A percentile compares a stretch with the other conserved stretches of the same genome.
Conservation (phyloP, 2,113 vertebrate genomes). For the Thryonomys swinderianus region DNA sequence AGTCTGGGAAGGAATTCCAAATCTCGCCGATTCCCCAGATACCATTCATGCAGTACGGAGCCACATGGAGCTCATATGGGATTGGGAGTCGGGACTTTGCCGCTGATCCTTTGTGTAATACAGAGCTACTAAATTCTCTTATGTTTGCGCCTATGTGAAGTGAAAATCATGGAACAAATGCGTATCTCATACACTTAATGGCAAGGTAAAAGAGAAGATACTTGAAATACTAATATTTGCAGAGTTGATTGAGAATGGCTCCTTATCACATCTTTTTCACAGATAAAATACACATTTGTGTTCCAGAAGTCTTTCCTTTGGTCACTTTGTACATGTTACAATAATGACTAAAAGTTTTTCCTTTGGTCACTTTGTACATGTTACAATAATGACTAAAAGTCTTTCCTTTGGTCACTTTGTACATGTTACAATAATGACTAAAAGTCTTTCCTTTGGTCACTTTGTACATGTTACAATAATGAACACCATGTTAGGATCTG, state of each 20-base stretch:
- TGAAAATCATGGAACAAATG: neutral
- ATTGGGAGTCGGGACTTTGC: neutral
- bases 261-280: neutral
- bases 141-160: neutral
- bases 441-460: no score
- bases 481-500: neutral
- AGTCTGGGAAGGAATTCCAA: neutral
- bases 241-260: neutral
- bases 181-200: neutral
- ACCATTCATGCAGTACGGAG: neutral
- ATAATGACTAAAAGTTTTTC: no score
- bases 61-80: neutral
- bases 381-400: no score
- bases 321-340: no score
- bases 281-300: neutral
- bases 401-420: no score
- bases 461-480: neutral
- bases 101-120: neutral
- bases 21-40: neutral
- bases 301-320: neutral
- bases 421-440: conserved; percentile 20
- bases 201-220: neutral
- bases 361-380: no score
- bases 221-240: neutral
- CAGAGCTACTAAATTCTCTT: neutral